Evolutionary conservation across 2,797 vertebrate genomes (phyloP).

Genomic region (Sarcoramphus papa): DNA sequence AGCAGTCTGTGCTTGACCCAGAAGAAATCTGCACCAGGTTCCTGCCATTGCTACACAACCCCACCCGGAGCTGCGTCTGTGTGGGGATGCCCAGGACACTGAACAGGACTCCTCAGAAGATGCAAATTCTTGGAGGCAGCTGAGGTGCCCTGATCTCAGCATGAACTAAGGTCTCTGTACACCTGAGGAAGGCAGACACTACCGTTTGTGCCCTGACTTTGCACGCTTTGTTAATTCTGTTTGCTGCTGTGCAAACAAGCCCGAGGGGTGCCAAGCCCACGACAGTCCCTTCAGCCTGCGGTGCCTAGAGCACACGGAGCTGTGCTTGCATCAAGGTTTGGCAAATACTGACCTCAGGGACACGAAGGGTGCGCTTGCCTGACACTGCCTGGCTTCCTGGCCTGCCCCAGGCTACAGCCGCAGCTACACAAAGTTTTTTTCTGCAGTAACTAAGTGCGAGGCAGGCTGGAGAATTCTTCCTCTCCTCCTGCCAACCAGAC

Average conservation of each 20-base stretch:
- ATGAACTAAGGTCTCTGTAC: no score
- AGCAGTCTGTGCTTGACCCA: not conserved
- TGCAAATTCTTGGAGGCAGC: no score
- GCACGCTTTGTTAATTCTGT: no score
- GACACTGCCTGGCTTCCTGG: not conserved
- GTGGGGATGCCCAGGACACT: no score
- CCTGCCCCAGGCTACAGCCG: not conserved
- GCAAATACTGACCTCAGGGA: not conserved
- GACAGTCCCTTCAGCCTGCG: not conserved
- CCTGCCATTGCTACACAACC: not conserved
- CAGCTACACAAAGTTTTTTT: not conserved
- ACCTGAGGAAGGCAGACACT: no score
- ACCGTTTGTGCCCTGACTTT: no score
- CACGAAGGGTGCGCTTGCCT: no score
- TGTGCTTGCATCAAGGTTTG: not conserved
- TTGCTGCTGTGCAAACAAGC: not conserved
- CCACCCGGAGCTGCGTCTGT: accelerated
- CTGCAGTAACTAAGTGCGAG: not conserved
- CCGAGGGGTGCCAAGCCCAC: not conserved
- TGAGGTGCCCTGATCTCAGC: no score
- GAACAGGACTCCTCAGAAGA: no score
- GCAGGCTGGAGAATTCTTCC: not conserved
- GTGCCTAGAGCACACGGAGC: not conserved
- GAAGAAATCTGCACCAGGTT: not conserved
- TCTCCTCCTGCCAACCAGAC: not conserved